A percentile compares a stretch with the other conserved stretches of the same genome.
Evolutionary conservation across 2,888 invertebrate genomes (phyloP).

Genomic region (Tolmerus cingulatus): DNA sequence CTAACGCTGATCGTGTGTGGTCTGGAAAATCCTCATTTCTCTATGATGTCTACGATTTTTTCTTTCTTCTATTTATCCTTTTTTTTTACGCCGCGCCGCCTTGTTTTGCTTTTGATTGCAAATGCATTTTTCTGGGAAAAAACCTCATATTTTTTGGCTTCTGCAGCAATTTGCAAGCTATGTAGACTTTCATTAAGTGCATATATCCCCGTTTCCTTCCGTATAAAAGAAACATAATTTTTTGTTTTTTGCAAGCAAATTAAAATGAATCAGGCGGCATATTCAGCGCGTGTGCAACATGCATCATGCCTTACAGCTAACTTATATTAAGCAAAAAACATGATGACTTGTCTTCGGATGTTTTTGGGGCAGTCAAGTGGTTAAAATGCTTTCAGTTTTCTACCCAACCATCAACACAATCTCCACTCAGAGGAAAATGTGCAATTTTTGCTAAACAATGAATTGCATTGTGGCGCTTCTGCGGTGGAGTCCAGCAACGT

Average conservation of each 20-base stretch:
- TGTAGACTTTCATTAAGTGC: constrained; percentile 44
- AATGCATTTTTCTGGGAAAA: constrained; percentile 39
- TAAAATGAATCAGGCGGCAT: not conserved
- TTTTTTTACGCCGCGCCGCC: not conserved
- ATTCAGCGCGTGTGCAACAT: not conserved
- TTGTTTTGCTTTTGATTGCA: constrained; percentile 42
- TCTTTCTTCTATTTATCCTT: not conserved
- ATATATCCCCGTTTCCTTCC: not conserved
- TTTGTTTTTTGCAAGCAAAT: not conserved
- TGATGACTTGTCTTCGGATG: not conserved
- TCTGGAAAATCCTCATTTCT: constrained; percentile 18
- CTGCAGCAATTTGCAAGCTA: constrained; percentile 47
- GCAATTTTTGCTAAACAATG: not conserved
- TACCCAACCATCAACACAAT: not conserved
- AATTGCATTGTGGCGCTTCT: not conserved
- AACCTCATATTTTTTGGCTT: constrained; percentile 43
- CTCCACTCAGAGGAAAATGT: not conserved
- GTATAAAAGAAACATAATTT: not conserved
- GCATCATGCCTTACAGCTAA: constrained; percentile 32
- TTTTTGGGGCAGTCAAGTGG: not conserved
- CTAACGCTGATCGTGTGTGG: constrained; percentile 3
- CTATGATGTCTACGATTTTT: constrained; percentile 4
- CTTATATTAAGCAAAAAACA: constrained; percentile 3
- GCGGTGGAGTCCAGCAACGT: not conserved
- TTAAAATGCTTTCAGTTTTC: not conserved